Base-by-base conservation (phyloP, 2,113 vertebrate genomes). In the Chionodraco myersi region DNA sequence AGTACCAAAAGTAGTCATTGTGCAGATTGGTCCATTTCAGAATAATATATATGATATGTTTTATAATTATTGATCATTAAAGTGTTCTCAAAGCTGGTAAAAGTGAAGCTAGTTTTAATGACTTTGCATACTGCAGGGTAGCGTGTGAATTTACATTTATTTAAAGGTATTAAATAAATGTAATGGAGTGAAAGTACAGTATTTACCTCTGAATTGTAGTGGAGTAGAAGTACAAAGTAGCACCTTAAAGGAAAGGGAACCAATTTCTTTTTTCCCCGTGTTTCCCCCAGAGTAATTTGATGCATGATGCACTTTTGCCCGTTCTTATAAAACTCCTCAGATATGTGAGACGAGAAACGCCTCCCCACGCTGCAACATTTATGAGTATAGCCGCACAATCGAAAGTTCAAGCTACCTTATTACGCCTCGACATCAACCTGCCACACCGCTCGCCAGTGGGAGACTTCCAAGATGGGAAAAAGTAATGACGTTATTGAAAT, bases 231-330 rank as follows among this genome's bases (percentile, higher is more conserved):
- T 30, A 30, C 30, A 30, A 30, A 30, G 30, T 30, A 30, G 30
- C 30, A 30, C 30, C 30, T 9, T 47, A 45, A 54, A 63, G 36
- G 21, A 82, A 52, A 7, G 34, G 9, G 53, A 18, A 69, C 52
- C 69, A 69, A 77, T 67, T 66, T 21, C 49, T 70, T 82, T 79
- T 34, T 13, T 16, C 63, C 63, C 57, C 51, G 11, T 62, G 72
- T 71, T 77, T 78, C 57, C 8, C 36, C 77, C 23, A 3, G 44
- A 62, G 65, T 85, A 65, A 83, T 84, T 58, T 75, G 83, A 84
- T 79, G 75, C 51, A 70, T 67, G 67, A 79, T 73, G 61, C 79
- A 75, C 60, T 79, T 82, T 63, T 21, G 6, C 48, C 44, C 26
- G 15, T 18, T 66, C 36, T 26, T 65, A 16, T 61, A 16, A 13